phyloP scores from a whole-genome alignment of 2,888 invertebrate genomes.

The Cosmopolites sordidus region DNA sequence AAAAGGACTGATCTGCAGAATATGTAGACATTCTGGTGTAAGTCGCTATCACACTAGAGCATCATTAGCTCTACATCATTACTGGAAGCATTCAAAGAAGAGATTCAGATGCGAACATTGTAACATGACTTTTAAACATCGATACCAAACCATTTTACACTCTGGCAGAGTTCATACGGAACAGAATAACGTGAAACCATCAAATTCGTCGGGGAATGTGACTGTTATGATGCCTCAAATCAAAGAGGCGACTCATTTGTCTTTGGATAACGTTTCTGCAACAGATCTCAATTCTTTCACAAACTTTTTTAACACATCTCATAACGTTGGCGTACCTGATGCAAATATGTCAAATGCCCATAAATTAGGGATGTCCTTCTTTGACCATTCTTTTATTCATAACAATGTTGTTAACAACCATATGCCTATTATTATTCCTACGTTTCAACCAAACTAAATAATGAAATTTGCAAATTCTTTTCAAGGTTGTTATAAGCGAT shows the following conservation, averaged over 20 bases:
- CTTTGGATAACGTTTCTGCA: constrained; percentile 36
- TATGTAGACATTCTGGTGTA: constrained; percentile 43
- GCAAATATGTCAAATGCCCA: constrained; percentile 44
- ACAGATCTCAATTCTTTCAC: constrained; percentile 35
- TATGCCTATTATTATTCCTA: constrained; percentile 49
- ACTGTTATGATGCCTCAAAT: constrained; percentile 22
- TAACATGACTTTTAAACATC: constrained; percentile 47
- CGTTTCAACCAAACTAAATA: constrained; percentile 45
- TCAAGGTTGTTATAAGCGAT: too few relatives aligned
- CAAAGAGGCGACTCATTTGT: constrained; percentile 40
- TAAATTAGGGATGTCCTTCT: constrained; percentile 48
- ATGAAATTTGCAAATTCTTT: not conserved
- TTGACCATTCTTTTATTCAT: constrained; percentile 47
- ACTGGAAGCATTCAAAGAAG: constrained; percentile 51
- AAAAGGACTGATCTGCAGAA: constrained; percentile 42
- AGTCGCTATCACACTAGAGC: constrained; percentile 49
- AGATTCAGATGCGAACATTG: constrained; percentile 51
- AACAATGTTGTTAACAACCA: constrained; percentile 45
- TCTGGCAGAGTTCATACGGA: constrained; percentile 47
- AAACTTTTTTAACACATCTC: constrained; percentile 40
- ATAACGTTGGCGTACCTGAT: constrained; percentile 45
- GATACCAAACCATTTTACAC: constrained; percentile 52
- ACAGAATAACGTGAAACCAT: constrained; percentile 29
- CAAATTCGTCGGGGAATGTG: constrained; percentile 23
- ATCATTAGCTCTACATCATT: constrained; percentile 50